Evolutionary conservation across 2,113 vertebrate species (phyloP), one percentile per base, ranked within the genome.

Genomic region (Caranx ignobilis): DNA sequence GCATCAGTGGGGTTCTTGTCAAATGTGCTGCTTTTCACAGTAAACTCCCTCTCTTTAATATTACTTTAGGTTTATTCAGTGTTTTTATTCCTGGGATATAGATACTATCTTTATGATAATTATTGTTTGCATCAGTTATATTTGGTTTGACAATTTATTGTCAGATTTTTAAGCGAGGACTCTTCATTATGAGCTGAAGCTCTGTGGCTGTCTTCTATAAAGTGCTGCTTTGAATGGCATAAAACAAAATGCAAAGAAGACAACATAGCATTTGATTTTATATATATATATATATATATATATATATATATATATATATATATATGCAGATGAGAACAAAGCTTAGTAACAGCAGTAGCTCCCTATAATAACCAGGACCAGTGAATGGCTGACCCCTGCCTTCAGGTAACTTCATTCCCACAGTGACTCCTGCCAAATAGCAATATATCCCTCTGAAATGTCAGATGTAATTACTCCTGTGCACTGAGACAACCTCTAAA

Each of bases 381-480:
- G 0, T 60, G 54, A 88, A 63, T 37, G 21, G 39, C 54, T 68
- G 65, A 86, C 81, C 82, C 61, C 77, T 47, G 79, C 55, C 83
- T 61, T 66, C 68, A 77, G 84, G 81, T 85, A 69, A 47, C 81
- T 71, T 81, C 62, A 86, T 84, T 81, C 78, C 82, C 73, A 77
- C 76, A 70, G 71, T 75, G 73, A 76, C 43, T 50, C 74, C 78
- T 76, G 39, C 85, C 89, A 89, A 87, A 90, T 75, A 83, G 88
- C 74, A 89, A 91, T 85, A 91, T 82, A 79, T 88, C 81, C 75
- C 79, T 76, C 63, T 71, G 77, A 92, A 90, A 93, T 90, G 89
- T 89, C 89, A 92, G 75, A 79, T 56, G 84, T 89, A 89, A 90
- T 90, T 90, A 90, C 79, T 85, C 34, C 74, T 84, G 84, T 60